Base-by-base conservation (phyloP, 2,888 invertebrate species). In the Hirtodrosophila duncani region DNA sequence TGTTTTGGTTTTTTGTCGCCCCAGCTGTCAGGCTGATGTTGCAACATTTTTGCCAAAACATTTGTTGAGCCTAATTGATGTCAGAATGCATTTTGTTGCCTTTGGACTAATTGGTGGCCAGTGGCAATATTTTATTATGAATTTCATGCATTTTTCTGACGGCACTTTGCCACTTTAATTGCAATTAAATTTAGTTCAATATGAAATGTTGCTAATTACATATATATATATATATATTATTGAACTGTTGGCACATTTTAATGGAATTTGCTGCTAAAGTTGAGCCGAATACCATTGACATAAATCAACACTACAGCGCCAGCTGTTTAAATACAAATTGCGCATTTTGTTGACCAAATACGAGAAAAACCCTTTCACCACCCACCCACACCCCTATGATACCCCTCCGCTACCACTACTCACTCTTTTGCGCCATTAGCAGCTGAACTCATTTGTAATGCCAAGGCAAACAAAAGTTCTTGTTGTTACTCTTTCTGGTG, bases 321-420 rank as follows among this genome's bases (percentile, higher is more conserved):
- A 70, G 67, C 79, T 72, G 72, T 74, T 74, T 60, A 78, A 72
- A 72, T 62, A 78, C 41, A 67, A 78, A 67, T 69, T 78, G 79
- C 67, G 64, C 72, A 69, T 64, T 78, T 67, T 41, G 26, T 37
- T 36, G 34, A 53, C 44, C 41, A 48, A n/a, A n/a, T n/a, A n/a
- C n/a, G n/a, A n/a, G n/a, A n/a, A n/a, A n/a, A n/a, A n/a, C 45
- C 29, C 30, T 42, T 37, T 16, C 17, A 5, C 8, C 8, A 7
- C 4, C 6, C 9, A 18, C 11, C 14, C 13, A 3, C 13, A 29
- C 24, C 13, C 13, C n/a, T 21, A 3, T 14, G 9, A 10, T 27
- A 11, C 7, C 18, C 11, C 18, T 11, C 10, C 21, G 1, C n/a
- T 17, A 27, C 6, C 26, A 2, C 6, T 8, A 16, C 59, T n/a